These are phyloP conservation scores for Drosophila nr. perissopoda DNA, from an alignment of 2,888 invertebrate genomes.

Conservation along the genomic window DNA sequence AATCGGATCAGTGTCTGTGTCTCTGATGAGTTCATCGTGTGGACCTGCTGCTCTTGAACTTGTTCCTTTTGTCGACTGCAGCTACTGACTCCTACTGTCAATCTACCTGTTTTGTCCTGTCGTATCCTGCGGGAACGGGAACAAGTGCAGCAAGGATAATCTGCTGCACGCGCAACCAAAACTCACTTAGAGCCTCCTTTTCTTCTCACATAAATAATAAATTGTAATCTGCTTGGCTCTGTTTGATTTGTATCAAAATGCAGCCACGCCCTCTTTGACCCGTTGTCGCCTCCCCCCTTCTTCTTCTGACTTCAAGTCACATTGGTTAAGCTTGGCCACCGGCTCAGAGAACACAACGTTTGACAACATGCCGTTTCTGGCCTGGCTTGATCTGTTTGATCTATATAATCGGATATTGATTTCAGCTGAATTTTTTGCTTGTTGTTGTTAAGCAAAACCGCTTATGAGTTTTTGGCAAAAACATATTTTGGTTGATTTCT, in stretches of 20 bases:
- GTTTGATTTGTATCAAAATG: conserved; percentile 78
- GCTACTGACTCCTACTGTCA: conserved; percentile 19
- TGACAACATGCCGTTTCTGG: conserved; percentile 76
- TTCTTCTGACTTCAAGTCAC: conserved; percentile 6
- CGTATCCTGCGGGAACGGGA: conserved; percentile 20
- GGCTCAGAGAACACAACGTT: conserved; percentile 73
- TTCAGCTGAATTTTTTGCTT: conserved; percentile 64
- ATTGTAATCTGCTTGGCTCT: conserved; percentile 75
- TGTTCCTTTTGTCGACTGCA: conserved; percentile 56
- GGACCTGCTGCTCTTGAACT: conserved; percentile 55
- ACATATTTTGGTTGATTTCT: conserved; percentile 82
- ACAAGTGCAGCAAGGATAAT: conserved; percentile 75
- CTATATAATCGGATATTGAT: conserved; percentile 81
- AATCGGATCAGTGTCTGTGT: conserved; percentile 66
- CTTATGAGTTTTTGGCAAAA: conserved; percentile 61
- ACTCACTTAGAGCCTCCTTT: conserved; percentile 43
- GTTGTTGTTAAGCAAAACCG: conserved; percentile 29
- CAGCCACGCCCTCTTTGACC: conserved; percentile 72
- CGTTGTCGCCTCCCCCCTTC: background rate
- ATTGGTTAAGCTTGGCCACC: conserved; percentile 52
- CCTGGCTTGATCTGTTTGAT: conserved; percentile 64
- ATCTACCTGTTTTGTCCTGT: conserved; percentile 13
- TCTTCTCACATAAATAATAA: conserved; percentile 70
- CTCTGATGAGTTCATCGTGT: conserved; percentile 73
- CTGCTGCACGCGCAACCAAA: conserved; percentile 68